phyloP scores from a whole-genome alignment of 2,797 vertebrate species.

The Hirundo rustica region DNA sequence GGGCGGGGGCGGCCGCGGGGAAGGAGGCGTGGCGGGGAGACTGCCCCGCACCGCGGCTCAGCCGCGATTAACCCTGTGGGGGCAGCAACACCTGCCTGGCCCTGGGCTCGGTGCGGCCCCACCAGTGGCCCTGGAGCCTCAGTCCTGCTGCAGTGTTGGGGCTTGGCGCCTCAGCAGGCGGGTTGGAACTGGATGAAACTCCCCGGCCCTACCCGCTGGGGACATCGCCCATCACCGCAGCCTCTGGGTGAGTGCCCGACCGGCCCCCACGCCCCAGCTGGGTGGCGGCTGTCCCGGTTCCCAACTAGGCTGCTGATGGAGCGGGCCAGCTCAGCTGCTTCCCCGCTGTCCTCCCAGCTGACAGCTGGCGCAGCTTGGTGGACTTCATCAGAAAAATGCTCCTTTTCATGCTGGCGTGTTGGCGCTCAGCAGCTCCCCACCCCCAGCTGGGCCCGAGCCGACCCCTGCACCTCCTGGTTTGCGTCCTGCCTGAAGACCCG shows the following conservation, averaged over 20 bases:
- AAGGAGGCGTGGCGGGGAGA: neutral
- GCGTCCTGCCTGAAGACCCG: neutral
- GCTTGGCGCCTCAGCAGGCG: neutral
- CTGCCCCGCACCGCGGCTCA: neutral
- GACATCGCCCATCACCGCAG: neutral
- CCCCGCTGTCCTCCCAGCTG: neutral
- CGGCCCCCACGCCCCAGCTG: neutral
- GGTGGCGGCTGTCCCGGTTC: no score
- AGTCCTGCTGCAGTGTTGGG: neutral
- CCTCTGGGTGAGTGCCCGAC: neutral
- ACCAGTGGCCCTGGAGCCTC: neutral
- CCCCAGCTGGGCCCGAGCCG: no score
- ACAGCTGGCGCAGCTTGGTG: neutral
- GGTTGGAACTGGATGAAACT: neutral
- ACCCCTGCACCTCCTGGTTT: neutral
- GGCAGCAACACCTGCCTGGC: neutral
- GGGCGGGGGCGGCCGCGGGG: neutral
- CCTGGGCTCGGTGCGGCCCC: neutral
- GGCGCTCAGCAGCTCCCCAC: neutral
- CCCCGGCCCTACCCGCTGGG: no score
- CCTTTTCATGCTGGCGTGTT: neutral
- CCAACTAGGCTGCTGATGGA: neutral
- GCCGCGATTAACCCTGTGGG: neutral
- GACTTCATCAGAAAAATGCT: neutral
- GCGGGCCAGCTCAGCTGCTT: neutral